A percentile compares a stretch with the other conserved stretches of the same genome.
These are phyloP conservation scores for Malthinus seriepunctatus DNA, from an alignment of 2,888 invertebrate genomes.

Conservation along the genomic window DNA sequence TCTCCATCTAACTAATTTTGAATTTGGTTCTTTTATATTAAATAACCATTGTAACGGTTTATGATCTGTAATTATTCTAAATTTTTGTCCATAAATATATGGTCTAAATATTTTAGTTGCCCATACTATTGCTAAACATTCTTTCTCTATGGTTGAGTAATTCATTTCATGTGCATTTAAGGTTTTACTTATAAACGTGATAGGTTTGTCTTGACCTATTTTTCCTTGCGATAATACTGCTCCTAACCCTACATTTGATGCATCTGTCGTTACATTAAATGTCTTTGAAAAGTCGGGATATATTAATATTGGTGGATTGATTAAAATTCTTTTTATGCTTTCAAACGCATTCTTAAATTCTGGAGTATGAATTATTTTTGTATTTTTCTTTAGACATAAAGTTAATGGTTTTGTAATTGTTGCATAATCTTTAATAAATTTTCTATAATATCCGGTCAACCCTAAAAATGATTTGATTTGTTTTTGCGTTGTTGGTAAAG, in stretches of 20 bases:
- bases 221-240: too few relatives aligned
- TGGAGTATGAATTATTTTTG: constrained; percentile 8
- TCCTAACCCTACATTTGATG: too few relatives aligned
- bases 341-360: constrained; percentile 4
- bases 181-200: too few relatives aligned
- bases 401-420: too few relatives aligned
- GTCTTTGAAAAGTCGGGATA: constrained; percentile 27
- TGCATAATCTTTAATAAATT: too few relatives aligned
- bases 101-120: too few relatives aligned
- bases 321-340: constrained; percentile 10
- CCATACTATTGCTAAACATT: constrained; percentile 9
- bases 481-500: too few relatives aligned
- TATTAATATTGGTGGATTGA: too few relatives aligned
- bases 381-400: constrained; percentile 8
- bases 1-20: constrained; percentile 7
- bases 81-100: constrained; percentile 1
- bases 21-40: constrained; percentile 8
- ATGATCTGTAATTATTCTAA: constrained; percentile 5
- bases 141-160: constrained; percentile 8
- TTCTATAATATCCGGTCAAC: too few relatives aligned
- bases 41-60: constrained; percentile 4
- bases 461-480: too few relatives aligned
- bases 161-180: constrained; percentile 2
- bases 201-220: too few relatives aligned
- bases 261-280: constrained; percentile 30